Base-by-base conservation (phyloP, 2,888 invertebrate species). In the Andrena fulva region DNA sequence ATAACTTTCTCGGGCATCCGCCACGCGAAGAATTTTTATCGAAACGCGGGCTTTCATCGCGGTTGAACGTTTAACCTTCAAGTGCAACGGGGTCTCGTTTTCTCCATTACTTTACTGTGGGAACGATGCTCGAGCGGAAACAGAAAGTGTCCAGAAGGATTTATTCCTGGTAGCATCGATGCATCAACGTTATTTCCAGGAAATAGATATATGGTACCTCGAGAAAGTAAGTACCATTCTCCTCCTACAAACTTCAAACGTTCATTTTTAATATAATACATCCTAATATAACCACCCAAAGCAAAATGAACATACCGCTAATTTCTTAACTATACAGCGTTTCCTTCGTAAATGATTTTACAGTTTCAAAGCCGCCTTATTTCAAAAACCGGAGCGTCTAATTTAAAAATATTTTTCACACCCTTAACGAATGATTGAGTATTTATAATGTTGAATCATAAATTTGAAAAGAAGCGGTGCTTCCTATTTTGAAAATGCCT, bases 51-150 rank as follows among this genome's bases (percentile, higher is more conserved):
- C 79, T 67, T 66, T 78, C 66, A 62, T 79, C 66, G 67, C 54
- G 78, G 50, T n/a, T 64, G 70, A 71, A 71, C 79, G 64, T 79
- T 79, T 79, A 71, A 79, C 79, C 79, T 79, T 77, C 79, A 71
- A 70, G 70, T 77, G 77, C 78, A 79, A 27, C 54, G 54, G 33
- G 56, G 69, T 69, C 56, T 70, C 78, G 79, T 77, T 79, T 79
- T 79, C 79, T 66, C 78, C 78, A 35, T 77, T 64, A 48, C 52
- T 29, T 74, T 24, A 12, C 68, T 63, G 12, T 79, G 79, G 27
- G 77, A 79, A 70, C 77, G 1, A 35, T 8, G 16, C 20, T 35
- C 6, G 56, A 77, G 27, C 64, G 76, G 76, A 76, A 76, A 70
- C 70, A 70, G 78, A 78, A 78, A 78, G 77, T 63, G 54, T 24